Evolutionary conservation across 2,888 invertebrate species (phyloP), one percentile per base, ranked within the genome.

Genomic region (Rhagium mordax): DNA sequence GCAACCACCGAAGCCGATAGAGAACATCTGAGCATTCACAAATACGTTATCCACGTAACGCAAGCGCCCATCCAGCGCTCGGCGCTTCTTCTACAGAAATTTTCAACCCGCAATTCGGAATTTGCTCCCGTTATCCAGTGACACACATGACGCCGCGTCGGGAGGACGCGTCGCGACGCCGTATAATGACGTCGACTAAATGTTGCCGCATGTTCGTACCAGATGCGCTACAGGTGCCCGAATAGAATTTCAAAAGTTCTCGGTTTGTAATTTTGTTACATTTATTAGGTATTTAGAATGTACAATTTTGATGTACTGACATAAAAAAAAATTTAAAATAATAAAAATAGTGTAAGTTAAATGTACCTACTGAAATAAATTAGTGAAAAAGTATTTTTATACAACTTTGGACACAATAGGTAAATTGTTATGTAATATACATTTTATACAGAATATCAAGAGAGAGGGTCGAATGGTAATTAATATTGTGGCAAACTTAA

Each of bases 101-200:
- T 24, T 21, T 27, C 53, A 51, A 49, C 33, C 47, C 15, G 20
- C 20, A 18, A 61, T 21, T 27, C 47, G 47, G 47, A 33, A 33
- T 47, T 21, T 57, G 67, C 67, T 55, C 55, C 55, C 57, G 67
- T 57, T 57, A 53, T 67, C 77, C 76, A 81, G 81, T 81, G 77
- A 78, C 72, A 80, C 76, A 78, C 78, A 81, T 79, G 81, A 71
- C 79, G 80, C 62, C 74, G 80, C 73, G 70, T 48, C 72, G 77
- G 65, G 15, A 66, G 73, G 72, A 78, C 55, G 76, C 78, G 77
- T 74, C 74, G 74, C 71, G 77, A 80, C 76, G 79, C 70, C 55
- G n/a, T 65, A 48, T 47, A 55, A 67, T 67, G 67, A 51, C 67
- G 67, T 57, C 55, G 41, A 47, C 67, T 24, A 55, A 51, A 20